phyloP scores from a whole-genome alignment of 2,113 vertebrate genomes.

The Phyllostomus discolor region DNA sequence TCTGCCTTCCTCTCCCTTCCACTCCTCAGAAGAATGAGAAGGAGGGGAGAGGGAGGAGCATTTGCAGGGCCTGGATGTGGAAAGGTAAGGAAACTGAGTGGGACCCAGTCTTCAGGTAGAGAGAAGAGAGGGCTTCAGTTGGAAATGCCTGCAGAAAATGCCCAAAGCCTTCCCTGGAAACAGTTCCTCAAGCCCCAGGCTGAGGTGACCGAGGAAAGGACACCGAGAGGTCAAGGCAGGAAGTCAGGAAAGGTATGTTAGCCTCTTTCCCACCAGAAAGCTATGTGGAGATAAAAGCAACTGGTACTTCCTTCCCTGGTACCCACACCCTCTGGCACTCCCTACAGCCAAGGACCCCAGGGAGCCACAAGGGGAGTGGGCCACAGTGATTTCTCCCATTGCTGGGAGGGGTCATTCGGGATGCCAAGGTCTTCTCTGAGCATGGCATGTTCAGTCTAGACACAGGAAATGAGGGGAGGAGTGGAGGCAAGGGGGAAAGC shows the following conservation, averaged over 20 bases:
- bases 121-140: not conserved
- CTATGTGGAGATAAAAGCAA: not conserved
- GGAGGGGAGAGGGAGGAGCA: not conserved
- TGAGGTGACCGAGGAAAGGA: not conserved
- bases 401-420: not conserved
- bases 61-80: too few species aligned
- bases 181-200: not conserved
- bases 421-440: not conserved
- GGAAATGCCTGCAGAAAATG: not conserved
- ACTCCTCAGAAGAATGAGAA: not conserved
- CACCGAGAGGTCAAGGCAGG: not conserved
- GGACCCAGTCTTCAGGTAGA: not conserved
- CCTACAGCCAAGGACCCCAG: not conserved
- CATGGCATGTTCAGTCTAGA: not conserved
- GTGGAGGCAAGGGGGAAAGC: not conserved
- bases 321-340: not conserved
- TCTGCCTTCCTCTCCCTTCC: not conserved
- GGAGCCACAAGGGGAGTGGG: not conserved
- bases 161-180: not conserved
- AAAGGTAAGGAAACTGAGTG: not conserved
- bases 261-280: not conserved
- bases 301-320: not conserved
- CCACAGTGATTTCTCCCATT: too few species aligned
- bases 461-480: not conserved
- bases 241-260: not conserved